Evolutionary conservation across 2,797 vertebrate genomes (phyloP).

Genomic region (Heteromormyrus szaboi): DNA sequence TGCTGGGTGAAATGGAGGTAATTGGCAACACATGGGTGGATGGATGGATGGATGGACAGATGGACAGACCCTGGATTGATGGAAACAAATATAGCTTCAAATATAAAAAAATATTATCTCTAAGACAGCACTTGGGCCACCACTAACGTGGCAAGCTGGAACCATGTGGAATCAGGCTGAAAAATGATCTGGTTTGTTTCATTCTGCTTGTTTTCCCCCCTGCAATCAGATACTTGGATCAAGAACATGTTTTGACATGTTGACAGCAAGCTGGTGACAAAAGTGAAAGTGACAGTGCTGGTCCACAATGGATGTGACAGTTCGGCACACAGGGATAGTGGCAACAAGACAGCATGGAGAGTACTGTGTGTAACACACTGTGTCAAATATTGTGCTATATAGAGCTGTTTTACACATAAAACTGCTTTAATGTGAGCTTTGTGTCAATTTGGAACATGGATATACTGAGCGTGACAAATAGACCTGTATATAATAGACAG

Average conservation of each 20-base stretch:
- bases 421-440: neutral
- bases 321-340: neutral
- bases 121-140: neutral
- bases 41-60: neutral
- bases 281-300: neutral
- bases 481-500: neutral
- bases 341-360: neutral
- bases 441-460: neutral
- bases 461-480: neutral
- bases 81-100: neutral
- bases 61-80: neutral
- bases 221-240: conserved; percentile 6
- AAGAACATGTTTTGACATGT: conserved; percentile 11
- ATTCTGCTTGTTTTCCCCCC: neutral
- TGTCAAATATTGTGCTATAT: neutral
- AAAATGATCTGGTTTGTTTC: conserved; percentile 8
- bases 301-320: neutral
- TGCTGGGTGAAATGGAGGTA: neutral
- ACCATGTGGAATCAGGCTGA: conserved; percentile 2
- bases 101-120: neutral
- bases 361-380: neutral
- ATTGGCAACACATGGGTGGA: neutral
- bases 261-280: neutral
- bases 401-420: neutral
- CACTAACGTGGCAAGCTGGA: neutral